These are phyloP conservation scores for Hippocampus abdominalis DNA, from an alignment of 2,113 vertebrate species.

Conservation along the genomic window DNA sequence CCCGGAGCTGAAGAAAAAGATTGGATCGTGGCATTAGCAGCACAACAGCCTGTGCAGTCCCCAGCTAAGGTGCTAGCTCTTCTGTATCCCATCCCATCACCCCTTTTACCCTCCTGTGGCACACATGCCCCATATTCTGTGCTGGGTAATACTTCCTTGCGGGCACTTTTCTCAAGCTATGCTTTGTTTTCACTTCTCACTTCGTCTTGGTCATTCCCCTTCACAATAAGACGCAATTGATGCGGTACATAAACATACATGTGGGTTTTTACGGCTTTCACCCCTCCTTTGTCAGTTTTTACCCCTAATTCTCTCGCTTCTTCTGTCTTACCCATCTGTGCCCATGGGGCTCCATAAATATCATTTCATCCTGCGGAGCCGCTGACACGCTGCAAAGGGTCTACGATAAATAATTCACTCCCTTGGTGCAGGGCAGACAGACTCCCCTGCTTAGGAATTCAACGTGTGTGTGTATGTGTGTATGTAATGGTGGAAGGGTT, in stretches of 20 bases:
- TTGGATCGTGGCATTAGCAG: background rate
- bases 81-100: background rate
- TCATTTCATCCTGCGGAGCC: slow-evolving; percentile 74
- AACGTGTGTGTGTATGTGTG: slow-evolving; percentile 43
- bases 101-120: background rate
- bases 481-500: slow-evolving; percentile 42
- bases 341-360: slow-evolving; percentile 80
- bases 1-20: background rate
- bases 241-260: slow-evolving; percentile 11
- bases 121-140: background rate
- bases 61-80: background rate
- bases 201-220: background rate
- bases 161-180: background rate
- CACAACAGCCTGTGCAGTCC: background rate
- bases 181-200: background rate
- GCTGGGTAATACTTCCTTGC: slow-evolving; percentile 9
- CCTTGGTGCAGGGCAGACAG: slow-evolving; percentile 52
- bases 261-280: slow-evolving; percentile 36
- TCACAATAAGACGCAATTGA: slow-evolving; percentile 15
- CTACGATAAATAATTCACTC: slow-evolving; percentile 76
- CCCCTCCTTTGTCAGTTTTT: slow-evolving; percentile 9
- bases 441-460: slow-evolving; percentile 72
- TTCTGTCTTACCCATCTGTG: slow-evolving; percentile 52
- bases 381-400: slow-evolving; percentile 74
- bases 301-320: slow-evolving; percentile 49